These are phyloP conservation scores for Ailuropoda melanoleuca DNA, from an alignment of 2,113 vertebrate genomes.

Conservation along the genomic window DNA sequence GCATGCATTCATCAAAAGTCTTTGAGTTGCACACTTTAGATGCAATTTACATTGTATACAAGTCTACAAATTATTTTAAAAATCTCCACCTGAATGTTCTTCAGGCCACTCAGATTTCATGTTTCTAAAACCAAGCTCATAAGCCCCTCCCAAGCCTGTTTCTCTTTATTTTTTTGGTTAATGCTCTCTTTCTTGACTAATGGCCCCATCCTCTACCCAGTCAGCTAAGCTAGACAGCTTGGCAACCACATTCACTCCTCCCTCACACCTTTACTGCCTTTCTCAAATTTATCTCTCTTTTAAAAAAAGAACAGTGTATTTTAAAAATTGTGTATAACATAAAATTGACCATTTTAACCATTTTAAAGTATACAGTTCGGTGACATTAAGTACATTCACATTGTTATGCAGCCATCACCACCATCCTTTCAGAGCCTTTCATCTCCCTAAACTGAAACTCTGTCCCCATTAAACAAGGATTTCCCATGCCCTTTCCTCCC, in stretches of 20 bases:
- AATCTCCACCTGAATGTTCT: background rate
- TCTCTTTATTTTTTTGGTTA: background rate
- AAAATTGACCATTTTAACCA: background rate
- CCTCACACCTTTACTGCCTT: background rate
- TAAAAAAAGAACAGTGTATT: background rate
- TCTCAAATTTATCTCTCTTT: background rate
- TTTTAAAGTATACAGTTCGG: background rate
- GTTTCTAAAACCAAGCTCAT: background rate
- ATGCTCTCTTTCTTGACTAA: background rate
- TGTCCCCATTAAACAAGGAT: background rate
- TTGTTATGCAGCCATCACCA: background rate
- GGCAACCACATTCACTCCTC: background rate
- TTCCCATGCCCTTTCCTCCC: background rate
- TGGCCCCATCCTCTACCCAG: background rate
- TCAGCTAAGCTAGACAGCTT: background rate
- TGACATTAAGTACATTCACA: background rate
- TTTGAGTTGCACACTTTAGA: background rate
- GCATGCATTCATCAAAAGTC: background rate
- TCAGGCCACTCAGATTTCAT: background rate
- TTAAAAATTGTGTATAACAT: background rate
- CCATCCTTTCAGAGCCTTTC: background rate
- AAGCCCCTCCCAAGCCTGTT: background rate
- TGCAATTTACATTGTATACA: background rate
- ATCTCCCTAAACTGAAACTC: background rate
- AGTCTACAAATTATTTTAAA: background rate